These are phyloP conservation scores for Thecocarcelia acutangulata DNA, from an alignment of 2,888 invertebrate species.

Conservation along the genomic window DNA sequence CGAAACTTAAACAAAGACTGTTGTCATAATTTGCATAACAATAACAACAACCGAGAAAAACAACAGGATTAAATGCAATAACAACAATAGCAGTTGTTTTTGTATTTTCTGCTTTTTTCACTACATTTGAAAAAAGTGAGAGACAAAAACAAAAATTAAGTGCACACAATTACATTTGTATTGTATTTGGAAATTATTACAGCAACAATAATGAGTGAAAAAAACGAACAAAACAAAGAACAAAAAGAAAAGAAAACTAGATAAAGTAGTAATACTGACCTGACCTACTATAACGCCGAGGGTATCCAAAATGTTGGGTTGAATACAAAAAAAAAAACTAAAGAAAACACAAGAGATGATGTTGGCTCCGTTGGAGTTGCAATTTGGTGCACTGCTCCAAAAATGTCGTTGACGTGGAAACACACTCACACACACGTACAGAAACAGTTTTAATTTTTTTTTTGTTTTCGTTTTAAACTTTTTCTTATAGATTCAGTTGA, in stretches of 20 bases:
- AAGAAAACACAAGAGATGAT: conserved; percentile 29
- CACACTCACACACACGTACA: conserved; percentile 19
- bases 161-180: background rate
- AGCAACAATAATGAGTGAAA: conserved; percentile 16
- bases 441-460: conserved; percentile 17
- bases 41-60: conserved; percentile 28
- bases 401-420: conserved; percentile 46
- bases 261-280: conserved; percentile 66
- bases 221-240: conserved; percentile 28
- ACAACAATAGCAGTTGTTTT: conserved; percentile 22
- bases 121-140: background rate
- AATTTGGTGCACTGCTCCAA: conserved; percentile 66
- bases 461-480: conserved; percentile 10
- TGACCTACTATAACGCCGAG: conserved; percentile 62
- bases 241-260: conserved; percentile 44
- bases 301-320: conserved; percentile 41
- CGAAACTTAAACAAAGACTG: conserved; percentile 2
- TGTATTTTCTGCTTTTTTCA: background rate
- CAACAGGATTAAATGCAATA: conserved; percentile 46
- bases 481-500: conserved; percentile 8
- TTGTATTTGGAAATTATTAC: conserved; percentile 7
- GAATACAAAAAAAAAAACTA: background rate
- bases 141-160: conserved; percentile 14
- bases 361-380: conserved; percentile 61
- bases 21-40: conserved; percentile 57